Conservation (phyloP, 2,113 vertebrate genomes). For the Eulacestoma nigropectus region DNA sequence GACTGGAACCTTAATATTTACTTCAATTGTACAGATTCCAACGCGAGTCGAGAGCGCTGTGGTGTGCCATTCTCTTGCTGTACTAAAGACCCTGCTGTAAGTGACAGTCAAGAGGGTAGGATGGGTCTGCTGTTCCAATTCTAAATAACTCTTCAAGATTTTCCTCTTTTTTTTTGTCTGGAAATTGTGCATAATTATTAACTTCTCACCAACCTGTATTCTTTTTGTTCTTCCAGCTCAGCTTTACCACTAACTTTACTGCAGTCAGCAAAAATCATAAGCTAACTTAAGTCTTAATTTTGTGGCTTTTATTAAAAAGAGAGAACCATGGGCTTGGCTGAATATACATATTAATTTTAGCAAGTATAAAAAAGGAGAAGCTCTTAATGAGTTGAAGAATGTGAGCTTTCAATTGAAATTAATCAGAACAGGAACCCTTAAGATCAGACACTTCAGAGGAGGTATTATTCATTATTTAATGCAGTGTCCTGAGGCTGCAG, state of each 20-base stretch:
- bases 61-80: slow-evolving; percentile 97
- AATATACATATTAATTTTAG: neutral
- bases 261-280: neutral
- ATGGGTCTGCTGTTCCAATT: neutral
- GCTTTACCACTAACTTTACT: neutral
- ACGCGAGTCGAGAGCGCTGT: slow-evolving; percentile 92
- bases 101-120: neutral
- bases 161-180: neutral
- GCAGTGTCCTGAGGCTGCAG: neutral
- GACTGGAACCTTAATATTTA: slow-evolving; percentile 99
- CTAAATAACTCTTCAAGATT: neutral
- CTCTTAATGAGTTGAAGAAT: neutral
- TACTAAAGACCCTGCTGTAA: slow-evolving; percentile 93
- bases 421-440: neutral
- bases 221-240: neutral
- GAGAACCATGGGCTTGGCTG: neutral
- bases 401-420: neutral
- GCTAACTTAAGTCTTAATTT: neutral
- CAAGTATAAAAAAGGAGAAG: neutral
- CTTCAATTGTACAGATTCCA: slow-evolving; percentile 95
- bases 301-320: neutral
- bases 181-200: neutral
- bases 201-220: neutral
- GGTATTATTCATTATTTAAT: neutral
- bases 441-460: neutral